Conservation (phyloP, 2,888 invertebrate genomes). For the Thereva unica region DNA sequence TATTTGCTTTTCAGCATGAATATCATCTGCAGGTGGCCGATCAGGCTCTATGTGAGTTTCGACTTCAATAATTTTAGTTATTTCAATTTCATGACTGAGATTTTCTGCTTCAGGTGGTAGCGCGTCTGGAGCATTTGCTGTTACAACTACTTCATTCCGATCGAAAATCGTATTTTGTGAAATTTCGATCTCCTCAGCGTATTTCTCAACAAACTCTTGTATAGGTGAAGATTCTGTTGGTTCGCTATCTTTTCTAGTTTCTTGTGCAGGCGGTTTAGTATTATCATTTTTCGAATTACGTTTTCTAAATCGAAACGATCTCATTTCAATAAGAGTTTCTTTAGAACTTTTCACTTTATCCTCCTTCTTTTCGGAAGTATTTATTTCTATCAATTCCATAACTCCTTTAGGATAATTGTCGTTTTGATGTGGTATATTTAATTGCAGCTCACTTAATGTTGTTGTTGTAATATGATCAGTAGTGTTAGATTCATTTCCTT, state of each 20-base stretch:
- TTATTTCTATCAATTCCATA: background rate
- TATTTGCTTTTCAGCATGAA: too few relatives aligned
- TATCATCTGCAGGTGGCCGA: too few relatives aligned
- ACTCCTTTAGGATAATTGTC: too few relatives aligned
- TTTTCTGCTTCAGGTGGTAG: background rate
- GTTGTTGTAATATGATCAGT: too few relatives aligned
- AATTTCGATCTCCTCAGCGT: too few relatives aligned
- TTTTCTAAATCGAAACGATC: slow-evolving; percentile 39
- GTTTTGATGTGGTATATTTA: too few relatives aligned
- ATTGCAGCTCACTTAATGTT: too few relatives aligned
- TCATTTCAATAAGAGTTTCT: slow-evolving; percentile 38
- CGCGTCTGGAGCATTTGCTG: background rate
- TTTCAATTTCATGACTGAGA: background rate
- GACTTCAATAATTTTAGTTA: slow-evolving; percentile 7
- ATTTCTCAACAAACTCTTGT: too few relatives aligned
- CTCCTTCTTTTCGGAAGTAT: slow-evolving; percentile 10
- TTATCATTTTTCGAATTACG: slow-evolving; percentile 5
- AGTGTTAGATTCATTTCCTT: too few relatives aligned
- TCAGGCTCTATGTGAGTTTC: background rate
- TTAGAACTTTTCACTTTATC: background rate
- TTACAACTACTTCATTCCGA: background rate
- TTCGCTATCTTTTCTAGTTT: background rate
- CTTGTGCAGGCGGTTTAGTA: background rate
- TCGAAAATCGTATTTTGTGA: too few relatives aligned
- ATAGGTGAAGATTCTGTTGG: background rate